Base-by-base conservation (phyloP, 2,888 invertebrate genomes). In the Nephrotoma appendiculata region DNA sequence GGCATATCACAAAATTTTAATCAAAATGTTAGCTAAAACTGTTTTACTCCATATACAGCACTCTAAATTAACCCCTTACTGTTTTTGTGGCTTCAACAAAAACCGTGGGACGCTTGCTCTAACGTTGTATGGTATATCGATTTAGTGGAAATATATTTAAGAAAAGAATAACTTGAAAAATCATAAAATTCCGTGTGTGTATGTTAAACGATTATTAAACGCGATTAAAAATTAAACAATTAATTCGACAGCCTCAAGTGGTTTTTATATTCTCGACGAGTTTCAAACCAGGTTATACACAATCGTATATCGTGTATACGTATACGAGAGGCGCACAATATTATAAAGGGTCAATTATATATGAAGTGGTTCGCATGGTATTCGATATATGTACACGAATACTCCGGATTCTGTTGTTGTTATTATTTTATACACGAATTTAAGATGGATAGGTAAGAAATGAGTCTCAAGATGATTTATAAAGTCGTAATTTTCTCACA, bases 61-160 rank as follows among this genome's bases (percentile, higher is more conserved):
- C 44, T 44, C 44, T 5, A 44, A 6, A 44, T 11, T n/a, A 84
- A 84, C 84, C 84, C 84, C 84, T 84, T 42, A 84, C 84, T 84
- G 84, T 42, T 12, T 84, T 84, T 84, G 84, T 84, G 42, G 84
- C 84, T 43, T 84, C 41, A 84, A 84, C 84, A 84, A 84, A 84
- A 84, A 84, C 84, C 84, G 84, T 84, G 84, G 84, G 84, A 84
- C 84, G 84, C 43, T 84, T 84, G 6, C 83, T 41, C 31, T 12
- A 11, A 1, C 2, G 7, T 19, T 57, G 5, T 15, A 52, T 9
- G 15, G n/a, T 9, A n/a, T 71, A 31, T 71, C 31, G 71, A 71
- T 71, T 71, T 48, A 11, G 71, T 71, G 31, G 71, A 71, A 71
- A 71, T 71, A 71, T 31, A 31, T 19, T 19, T 19, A 19, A 71